Conservation (phyloP, 1,140 invertebrate genomes). For the Ruditapes philippinarum region DNA sequence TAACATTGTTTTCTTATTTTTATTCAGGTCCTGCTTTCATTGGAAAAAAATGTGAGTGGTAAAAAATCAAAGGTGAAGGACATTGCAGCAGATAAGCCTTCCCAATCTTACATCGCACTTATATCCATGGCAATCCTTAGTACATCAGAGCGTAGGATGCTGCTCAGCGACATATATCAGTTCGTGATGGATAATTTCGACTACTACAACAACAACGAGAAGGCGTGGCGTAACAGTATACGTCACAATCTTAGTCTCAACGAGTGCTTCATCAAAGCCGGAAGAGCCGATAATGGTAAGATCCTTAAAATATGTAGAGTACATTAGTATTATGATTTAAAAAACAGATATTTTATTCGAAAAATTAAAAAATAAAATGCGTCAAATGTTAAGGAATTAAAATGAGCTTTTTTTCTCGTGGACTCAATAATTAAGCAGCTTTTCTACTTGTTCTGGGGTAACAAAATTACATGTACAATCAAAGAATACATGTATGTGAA, state of each 20-base stretch:
- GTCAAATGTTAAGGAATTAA: too few relatives aligned
- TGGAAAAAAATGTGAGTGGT: not conserved
- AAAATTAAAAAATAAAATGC: too few relatives aligned
- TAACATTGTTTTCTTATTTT: too few relatives aligned
- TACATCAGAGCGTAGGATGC: slow-evolving; percentile 87
- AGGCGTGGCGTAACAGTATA: slow-evolving; percentile 90
- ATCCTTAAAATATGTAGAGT: too few relatives aligned
- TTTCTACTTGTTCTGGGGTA: too few relatives aligned
- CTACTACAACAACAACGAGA: slow-evolving; percentile 90
- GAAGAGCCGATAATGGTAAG: slow-evolving; percentile 92
- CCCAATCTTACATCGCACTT: slow-evolving; percentile 90
- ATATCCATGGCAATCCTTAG: slow-evolving; percentile 91
- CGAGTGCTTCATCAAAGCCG: slow-evolving; percentile 99
- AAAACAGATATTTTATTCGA: too few relatives aligned
- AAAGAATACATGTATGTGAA: too few relatives aligned
- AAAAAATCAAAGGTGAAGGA: not conserved
- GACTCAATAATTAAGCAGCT: too few relatives aligned
- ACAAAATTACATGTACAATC: too few relatives aligned
- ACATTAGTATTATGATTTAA: too few relatives aligned
- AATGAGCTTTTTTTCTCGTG: too few relatives aligned
- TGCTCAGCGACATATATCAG: slow-evolving; percentile 87
- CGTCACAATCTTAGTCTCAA: slow-evolving; percentile 96
- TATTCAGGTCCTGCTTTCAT: not conserved
- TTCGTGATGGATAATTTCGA: slow-evolving; percentile 87
- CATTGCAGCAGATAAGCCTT: slow-evolving; percentile 86